Evolutionary conservation across 2,888 invertebrate species (phyloP), one percentile per base, ranked within the genome.

Genomic region (Metellina segmentata): DNA sequence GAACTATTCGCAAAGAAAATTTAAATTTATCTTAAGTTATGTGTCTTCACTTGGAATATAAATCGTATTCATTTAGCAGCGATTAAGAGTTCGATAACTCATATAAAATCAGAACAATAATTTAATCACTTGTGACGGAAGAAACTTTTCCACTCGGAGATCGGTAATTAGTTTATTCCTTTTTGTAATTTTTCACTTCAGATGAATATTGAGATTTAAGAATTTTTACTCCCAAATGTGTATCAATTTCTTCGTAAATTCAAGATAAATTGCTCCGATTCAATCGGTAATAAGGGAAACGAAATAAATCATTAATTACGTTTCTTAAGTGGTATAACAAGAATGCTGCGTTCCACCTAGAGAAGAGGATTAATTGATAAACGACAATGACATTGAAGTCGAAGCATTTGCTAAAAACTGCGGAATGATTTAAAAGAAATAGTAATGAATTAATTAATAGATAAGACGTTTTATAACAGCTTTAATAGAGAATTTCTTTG

Each of bases 71-170:
- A 9, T 16, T 5, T 16, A 8, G 61, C 11, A 61, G 13, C 61
- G 61, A 19, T 74, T 74, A 74, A 74, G 11, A 34, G 19, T 19
- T 74, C 19, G 19, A 74, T 74, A 34, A 74, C 34, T 34, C 74
- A 74, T 74, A 6, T 5, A 34, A 34, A 74, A 74, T 34, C n/a
- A 82, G 71, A 70, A 49, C n/a, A 48, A 82, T 82, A 20, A 82
- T 82, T 82, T 82, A 49, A 82, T 82, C 69, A 82, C 13, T 70
- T 11, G n/a, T 49, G 34, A 20, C 69, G 61, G 61, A 20, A 61
- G 61, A 61, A 81, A 81, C 61, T 34, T 81, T 81, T 81, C 79
- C 79, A 61, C 79, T 61, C 34, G 61, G 53, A 81, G 48, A 81
- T 52, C 61, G 34, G 34, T 81, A 81, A 81, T 81, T 81, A 81